Evolutionary conservation across 2,113 vertebrate species (phyloP), one percentile per base, ranked within the genome.

Genomic region (Chaetura pelagica): DNA sequence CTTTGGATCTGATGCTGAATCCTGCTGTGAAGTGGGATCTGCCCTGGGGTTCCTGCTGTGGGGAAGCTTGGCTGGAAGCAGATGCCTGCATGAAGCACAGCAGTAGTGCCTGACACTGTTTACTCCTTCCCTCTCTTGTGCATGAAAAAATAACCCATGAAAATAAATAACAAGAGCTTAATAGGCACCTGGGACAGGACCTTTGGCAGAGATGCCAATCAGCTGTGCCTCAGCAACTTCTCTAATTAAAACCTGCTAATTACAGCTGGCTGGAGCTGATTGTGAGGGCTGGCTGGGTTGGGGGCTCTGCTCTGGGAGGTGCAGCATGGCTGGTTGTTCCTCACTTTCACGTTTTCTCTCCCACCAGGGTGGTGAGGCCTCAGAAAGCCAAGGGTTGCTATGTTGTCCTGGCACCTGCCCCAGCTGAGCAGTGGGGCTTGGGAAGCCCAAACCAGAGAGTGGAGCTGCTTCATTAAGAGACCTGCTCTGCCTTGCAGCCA

Each of bases 171-270:
- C 26, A 23, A 69, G 69, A 35, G 44, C 59, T 89, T 75, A 93
- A 69, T 64, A 12, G 55, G 59, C 52, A 42, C 26, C 32, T 57
- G 91, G 49, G 83, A 44, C 61, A 9, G 62, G 67, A 63, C 68
- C 55, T 68, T 77, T 58, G 55, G 67, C 61, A 64, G 76, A 1
- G 40, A 64, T 78, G 73, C 51, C 61, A 40, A 42, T 86, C 61
- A 63, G 46, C 68, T 69, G 24, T 54, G 76, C 72, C n/a, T 78
- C 8, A 0, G 55, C 61, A 78, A 35, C 27, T 62, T 24, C 40
- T 42, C 58, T 74, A 85, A 91, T 89, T 86, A 82, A 89, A 71
- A 85, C 17, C 55, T 40, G 59, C 76, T 68, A 90, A 83, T 92
- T 89, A 57, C 8, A 90, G 35, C 71, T 1, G 29, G 54, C 73